Base-by-base conservation (phyloP, 2,797 vertebrate genomes). In the Ptychobarbus kaznakovi region DNA sequence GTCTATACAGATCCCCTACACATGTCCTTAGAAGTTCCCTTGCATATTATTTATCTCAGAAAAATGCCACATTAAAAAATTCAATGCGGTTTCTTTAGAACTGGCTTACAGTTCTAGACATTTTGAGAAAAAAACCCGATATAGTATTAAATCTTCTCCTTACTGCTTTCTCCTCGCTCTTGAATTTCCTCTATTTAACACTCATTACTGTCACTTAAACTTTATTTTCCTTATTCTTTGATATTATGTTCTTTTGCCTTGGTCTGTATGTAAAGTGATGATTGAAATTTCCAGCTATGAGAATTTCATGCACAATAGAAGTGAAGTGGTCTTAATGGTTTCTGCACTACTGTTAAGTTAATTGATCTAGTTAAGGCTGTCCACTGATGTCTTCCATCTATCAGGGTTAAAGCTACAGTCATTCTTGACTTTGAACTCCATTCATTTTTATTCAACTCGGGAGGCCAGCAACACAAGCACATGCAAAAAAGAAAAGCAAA, bases 321-420 rank as follows among this genome's bases (percentile, higher is more conserved):
- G 6, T 32, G 6, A 32, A 69, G 58, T 46, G 3, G n/a, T 51
- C 66, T 68, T 75, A 61, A 22, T 56, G 66, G 82, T 73, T 73
- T 68, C 46, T 84, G 51, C 20, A 46, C 42, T 42, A 3, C 58
- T 35, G 25, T 77, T 70, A 35, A 49, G 13, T 68, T 40, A 61
- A 76, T 86, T 44, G 38, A 73, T 81, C 49, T 81, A 66, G 38
- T 25, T 13, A 46, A 75, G 65, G 78, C 85, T 61, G 35, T 75
- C 61, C 28, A 58, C 20, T 68, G 82, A 81, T 53, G 79, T 84
- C 76, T 80, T 38, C 13, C 13, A 5, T 18, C 8, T 9, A 6
- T 77, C 53, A 25, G 35, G 13, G 35, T 61, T 78, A 51, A 51
- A 51, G 44, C 15, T 51, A 42, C 65, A 44, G 35, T 20, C 35